phyloP scores from a whole-genome alignment of 2,888 invertebrate genomes.

The Lithophane socia region DNA sequence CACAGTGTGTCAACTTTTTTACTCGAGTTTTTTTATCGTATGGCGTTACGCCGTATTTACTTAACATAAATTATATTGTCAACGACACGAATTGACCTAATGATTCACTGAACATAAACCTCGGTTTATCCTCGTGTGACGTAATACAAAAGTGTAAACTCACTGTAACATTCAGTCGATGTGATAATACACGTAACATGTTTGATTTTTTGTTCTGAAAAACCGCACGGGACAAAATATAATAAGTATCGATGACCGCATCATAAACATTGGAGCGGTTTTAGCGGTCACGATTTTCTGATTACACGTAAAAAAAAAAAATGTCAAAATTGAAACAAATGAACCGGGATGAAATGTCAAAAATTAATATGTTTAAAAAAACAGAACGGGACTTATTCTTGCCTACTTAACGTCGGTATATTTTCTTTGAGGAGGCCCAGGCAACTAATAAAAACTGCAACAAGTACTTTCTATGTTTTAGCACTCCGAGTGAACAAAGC shows the following conservation, averaged over 20 bases:
- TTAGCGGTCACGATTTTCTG: background rate
- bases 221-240: constrained; percentile 55
- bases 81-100: constrained; percentile 87
- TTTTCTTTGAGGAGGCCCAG: constrained; percentile 36
- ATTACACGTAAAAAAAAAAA: background rate
- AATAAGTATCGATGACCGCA: constrained; percentile 44
- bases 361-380: background rate
- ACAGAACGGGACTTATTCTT: constrained; percentile 2
- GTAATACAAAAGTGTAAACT: constrained; percentile 79
- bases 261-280: constrained; percentile 8
- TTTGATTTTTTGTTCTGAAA: constrained; percentile 67
- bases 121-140: constrained; percentile 86
- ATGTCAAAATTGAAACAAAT: background rate
- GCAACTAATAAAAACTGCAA: constrained; percentile 69
- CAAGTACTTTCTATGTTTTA: constrained; percentile 84
- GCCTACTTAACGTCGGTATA: constrained; percentile 44
- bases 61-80: constrained; percentile 86
- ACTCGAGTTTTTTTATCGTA: constrained; percentile 71
- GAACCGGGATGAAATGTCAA: background rate
- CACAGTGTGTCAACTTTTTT: constrained; percentile 70
- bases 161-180: constrained; percentile 70
- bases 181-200: constrained; percentile 71
- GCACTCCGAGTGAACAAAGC: constrained; percentile 83
- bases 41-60: constrained; percentile 76
- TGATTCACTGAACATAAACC: constrained; percentile 88